A percentile compares a stretch with the other conserved stretches of the same genome.
phyloP scores from a whole-genome alignment of 1,140 invertebrate species.

The Trissolcus basalis region DNA sequence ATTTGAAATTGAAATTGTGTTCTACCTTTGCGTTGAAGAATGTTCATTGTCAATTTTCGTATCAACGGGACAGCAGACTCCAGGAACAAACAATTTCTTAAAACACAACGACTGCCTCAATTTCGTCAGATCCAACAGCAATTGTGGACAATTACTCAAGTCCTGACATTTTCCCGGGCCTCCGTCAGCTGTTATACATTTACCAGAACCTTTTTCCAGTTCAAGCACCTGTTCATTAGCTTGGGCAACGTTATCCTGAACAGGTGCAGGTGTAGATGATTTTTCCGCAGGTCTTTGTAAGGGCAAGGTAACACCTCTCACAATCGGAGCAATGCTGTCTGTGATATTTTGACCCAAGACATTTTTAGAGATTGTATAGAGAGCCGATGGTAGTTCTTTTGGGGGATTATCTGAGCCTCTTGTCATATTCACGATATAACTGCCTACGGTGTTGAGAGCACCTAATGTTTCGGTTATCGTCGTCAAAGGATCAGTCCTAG shows the following conservation, averaged over 20 bases:
- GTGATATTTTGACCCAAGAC: slow-evolving; percentile 86
- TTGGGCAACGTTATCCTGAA: slow-evolving; percentile 60
- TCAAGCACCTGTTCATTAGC: slow-evolving; percentile 61
- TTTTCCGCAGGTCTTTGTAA: slow-evolving; percentile 68
- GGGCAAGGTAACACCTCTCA: slow-evolving; percentile 81
- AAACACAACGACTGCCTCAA: slow-evolving; percentile 92
- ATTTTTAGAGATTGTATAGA: slow-evolving; percentile 88
- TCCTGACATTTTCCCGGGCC: slow-evolving; percentile 89
- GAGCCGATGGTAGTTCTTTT: slow-evolving; percentile 81
- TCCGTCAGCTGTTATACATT: slow-evolving; percentile 88
- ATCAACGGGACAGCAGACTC: slow-evolving; percentile 89
- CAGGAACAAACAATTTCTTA: slow-evolving; percentile 92
- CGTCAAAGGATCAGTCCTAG: slow-evolving; percentile 67
- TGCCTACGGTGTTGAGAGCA: slow-evolving; percentile 87
- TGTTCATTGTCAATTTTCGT: slow-evolving; percentile 50
- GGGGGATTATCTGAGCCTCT: slow-evolving; percentile 75
- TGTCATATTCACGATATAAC: slow-evolving; percentile 88
- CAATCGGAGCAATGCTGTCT: slow-evolving; percentile 85
- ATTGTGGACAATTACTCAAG: slow-evolving; percentile 90
- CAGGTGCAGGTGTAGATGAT: slow-evolving; percentile 34
- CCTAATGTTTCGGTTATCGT: slow-evolving; percentile 80
- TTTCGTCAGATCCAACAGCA: slow-evolving; percentile 88
- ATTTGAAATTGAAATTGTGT: too few relatives aligned
- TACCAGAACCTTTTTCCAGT: slow-evolving; percentile 67
- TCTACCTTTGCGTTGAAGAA: slow-evolving; percentile 52